phyloP scores from a whole-genome alignment of 30 jellyfish, hydroid and myxozoan genomes.

The Pseudorhiza aurosa region DNA sequence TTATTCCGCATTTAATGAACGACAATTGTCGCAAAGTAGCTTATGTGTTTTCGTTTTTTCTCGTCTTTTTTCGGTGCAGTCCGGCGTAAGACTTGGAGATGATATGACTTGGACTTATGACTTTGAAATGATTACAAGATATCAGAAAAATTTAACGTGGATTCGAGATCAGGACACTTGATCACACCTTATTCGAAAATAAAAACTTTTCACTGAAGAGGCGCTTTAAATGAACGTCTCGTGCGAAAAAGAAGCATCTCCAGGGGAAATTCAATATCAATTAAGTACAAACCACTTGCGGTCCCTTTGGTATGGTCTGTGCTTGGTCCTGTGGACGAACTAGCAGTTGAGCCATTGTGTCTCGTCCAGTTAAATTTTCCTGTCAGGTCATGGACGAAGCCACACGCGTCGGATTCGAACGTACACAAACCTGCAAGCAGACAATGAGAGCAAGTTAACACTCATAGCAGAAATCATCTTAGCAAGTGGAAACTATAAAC shows the following conservation, averaged over 20 bases:
- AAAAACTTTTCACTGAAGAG: no score
- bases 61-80: no score
- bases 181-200: no score
- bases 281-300: conserved; percentile 28
- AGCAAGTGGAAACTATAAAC: not conserved
- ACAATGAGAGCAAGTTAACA: not conserved
- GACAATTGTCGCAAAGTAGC: no score
- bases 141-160: not conserved
- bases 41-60: no score
- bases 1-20: no score
- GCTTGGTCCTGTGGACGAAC: conserved; percentile 79
- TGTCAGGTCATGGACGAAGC: conserved; percentile 53
- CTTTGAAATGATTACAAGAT: no score
- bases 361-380: conserved; percentile 79
- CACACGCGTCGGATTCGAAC: conserved; percentile 78
- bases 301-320: conserved; percentile 82
- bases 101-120: no score
- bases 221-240: not conserved
- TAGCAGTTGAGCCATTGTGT: conserved; percentile 55
- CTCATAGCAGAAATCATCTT: not conserved
- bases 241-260: not conserved
- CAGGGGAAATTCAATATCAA: not conserved
- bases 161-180: no score
- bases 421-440: conserved; percentile 44
- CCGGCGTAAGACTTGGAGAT: no score